phyloP scores from a whole-genome alignment of 1,140 invertebrate species.

The Tetragnatha versicolor region DNA sequence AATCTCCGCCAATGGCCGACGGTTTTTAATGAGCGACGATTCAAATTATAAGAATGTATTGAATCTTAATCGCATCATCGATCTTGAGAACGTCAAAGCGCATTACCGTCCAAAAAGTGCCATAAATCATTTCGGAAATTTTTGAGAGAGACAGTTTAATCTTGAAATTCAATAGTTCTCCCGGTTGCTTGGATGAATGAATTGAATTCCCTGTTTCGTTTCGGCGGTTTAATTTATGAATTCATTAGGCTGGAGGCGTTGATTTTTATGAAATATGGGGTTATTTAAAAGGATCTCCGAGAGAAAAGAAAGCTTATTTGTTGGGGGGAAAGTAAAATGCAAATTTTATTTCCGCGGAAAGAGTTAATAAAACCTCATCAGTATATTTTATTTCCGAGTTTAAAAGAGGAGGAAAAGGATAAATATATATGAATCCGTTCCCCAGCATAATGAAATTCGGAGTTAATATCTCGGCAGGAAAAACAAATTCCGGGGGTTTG shows the following conservation, averaged over 20 bases:
- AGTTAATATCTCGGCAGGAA: too few species aligned
- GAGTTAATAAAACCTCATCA: conserved; percentile 25
- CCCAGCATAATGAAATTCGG: too few species aligned
- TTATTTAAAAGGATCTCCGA: conserved; percentile 21
- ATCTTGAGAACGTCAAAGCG: conserved; percentile 2
- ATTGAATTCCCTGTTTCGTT: conserved; percentile 33
- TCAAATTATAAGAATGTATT: background rate
- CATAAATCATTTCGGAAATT: conserved; percentile 34
- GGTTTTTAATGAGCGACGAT: background rate
- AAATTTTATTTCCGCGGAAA: conserved; percentile 19
- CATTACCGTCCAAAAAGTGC: conserved; percentile 1
- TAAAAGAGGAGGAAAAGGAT: too few species aligned
- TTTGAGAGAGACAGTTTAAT: conserved; percentile 36
- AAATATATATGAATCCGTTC: too few species aligned
- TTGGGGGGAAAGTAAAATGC: conserved; percentile 2
- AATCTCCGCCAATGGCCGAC: too few species aligned
- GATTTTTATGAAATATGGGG: conserved; percentile 37
- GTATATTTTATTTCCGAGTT: too few species aligned
- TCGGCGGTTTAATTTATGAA: conserved; percentile 21
- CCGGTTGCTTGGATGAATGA: background rate
- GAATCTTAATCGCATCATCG: conserved; percentile 2
- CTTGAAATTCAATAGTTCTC: conserved; percentile 35
- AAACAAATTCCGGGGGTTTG: too few species aligned
- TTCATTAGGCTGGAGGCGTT: conserved; percentile 19
- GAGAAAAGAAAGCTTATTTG: conserved; percentile 21